Conservation (phyloP, 2,113 vertebrate genomes). For the Sardina pilchardus region DNA sequence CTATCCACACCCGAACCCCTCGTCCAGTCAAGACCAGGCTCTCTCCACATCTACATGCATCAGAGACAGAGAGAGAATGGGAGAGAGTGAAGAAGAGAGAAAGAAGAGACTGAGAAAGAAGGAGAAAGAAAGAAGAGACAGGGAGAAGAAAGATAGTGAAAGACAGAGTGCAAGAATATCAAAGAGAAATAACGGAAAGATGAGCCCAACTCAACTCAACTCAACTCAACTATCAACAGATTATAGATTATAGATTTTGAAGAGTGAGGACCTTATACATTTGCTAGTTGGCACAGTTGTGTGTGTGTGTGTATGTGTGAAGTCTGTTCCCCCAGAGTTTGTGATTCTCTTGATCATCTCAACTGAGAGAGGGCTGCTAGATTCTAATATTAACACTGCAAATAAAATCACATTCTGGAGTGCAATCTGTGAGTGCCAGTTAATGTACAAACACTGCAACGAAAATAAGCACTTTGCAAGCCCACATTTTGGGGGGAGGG, state of each 20-base stretch:
- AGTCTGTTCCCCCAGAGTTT: background rate
- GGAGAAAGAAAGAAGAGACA: background rate
- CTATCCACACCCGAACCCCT: no score
- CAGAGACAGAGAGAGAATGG: no score
- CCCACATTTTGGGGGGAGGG: background rate
- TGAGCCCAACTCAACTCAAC: no score
- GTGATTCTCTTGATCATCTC: background rate
- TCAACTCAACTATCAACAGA: no score
- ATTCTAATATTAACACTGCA: background rate
- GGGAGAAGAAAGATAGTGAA: no score
- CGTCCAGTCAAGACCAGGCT: no score
- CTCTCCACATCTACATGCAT: no score
- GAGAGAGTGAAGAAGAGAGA: no score
- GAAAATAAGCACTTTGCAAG: background rate
- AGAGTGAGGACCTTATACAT: background rate
- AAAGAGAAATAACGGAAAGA: no score
- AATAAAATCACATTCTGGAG: background rate
- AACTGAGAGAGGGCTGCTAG: background rate
- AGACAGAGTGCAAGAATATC: no score
- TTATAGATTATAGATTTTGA: no score
- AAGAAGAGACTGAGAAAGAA: background rate
- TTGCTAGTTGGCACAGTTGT: background rate
- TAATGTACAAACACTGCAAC: background rate
- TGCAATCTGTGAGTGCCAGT: background rate
- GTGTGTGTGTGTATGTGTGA: background rate